These are phyloP conservation scores for Epinephelus cyanopodus DNA, from an alignment of 2,113 vertebrate genomes.

Conservation along the genomic window DNA sequence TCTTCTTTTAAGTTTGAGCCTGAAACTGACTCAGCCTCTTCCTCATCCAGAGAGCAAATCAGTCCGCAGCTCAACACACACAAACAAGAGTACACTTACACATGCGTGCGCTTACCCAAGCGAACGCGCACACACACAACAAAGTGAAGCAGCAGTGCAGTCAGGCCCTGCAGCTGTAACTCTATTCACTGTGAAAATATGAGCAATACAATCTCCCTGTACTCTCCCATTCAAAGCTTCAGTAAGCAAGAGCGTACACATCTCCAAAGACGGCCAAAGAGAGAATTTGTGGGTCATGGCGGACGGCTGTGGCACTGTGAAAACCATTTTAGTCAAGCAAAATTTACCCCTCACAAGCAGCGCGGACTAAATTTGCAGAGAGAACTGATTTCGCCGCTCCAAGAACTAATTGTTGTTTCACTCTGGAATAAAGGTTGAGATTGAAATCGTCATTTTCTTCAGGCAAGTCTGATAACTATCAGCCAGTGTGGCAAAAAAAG, in stretches of 20 bases:
- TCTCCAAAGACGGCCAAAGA: constrained; percentile 15
- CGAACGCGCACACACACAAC: constrained; percentile 12
- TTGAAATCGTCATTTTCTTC: constrained; percentile 37
- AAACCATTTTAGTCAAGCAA: constrained; percentile 34
- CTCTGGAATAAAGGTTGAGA: constrained; percentile 42
- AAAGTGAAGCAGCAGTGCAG: constrained; percentile 56
- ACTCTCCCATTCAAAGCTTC: constrained; percentile 49
- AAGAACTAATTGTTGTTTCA: constrained; percentile 43
- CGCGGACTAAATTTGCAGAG: constrained; percentile 9
- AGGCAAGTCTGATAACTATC: constrained; percentile 44
- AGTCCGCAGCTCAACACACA: constrained; percentile 42
- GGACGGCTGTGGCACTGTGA: not conserved
- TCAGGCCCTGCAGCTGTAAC: constrained; percentile 65
- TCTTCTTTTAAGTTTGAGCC: not conserved
- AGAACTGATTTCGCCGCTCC: constrained; percentile 8
- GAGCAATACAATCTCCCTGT: constrained; percentile 43
- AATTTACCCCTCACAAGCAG: constrained; percentile 22
- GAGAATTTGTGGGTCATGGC: constrained; percentile 25
- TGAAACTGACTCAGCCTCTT: constrained; percentile 44
- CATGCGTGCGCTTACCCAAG: constrained; percentile 29
- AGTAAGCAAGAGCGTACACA: constrained; percentile 37
- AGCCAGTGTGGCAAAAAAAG: constrained; percentile 11
- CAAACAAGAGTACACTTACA: constrained; percentile 39
- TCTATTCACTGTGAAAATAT: constrained; percentile 67
- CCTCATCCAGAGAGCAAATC: constrained; percentile 46